Percentiles rank a stretch among this genome's conserved stretches.
Evolutionary conservation across 2,888 invertebrate species (phyloP).

Genomic region (Netelia virgata): DNA sequence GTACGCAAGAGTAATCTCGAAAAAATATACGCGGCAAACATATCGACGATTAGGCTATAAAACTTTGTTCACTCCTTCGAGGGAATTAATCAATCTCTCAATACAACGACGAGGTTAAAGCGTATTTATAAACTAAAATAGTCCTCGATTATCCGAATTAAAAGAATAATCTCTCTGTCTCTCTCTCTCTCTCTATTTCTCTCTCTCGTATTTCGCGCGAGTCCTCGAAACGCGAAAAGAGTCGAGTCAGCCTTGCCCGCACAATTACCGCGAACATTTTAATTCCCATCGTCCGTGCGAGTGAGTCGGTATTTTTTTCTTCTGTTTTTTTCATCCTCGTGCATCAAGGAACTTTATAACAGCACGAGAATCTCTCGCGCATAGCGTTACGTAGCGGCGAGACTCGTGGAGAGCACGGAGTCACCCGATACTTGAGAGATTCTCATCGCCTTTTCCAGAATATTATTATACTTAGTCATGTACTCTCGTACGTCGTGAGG

Average conservation of each 20-base stretch:
- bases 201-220: neutral
- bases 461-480: conserved; percentile 61
- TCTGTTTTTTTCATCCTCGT: conserved; percentile 16
- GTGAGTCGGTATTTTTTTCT: neutral
- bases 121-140: too few species aligned
- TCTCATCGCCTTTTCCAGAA: conserved; percentile 59
- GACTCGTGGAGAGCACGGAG: neutral
- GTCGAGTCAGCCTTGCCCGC: neutral
- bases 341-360: conserved; percentile 18
- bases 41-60: too few species aligned
- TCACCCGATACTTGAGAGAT: conserved; percentile 58
- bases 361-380: conserved; percentile 15
- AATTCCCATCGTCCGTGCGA: conserved; percentile 11
- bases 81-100: too few species aligned
- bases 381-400: neutral
- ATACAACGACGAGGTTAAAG: too few species aligned
- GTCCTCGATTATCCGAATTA: too few species aligned
- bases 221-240: neutral
- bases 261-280: conserved; percentile 20
- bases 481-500: conserved; percentile 45
- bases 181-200: too few species aligned
- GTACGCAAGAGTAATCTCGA: too few species aligned
- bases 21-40: too few species aligned
- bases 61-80: too few species aligned
- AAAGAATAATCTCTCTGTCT: too few species aligned